Evolutionary conservation across 2,113 vertebrate genomes (phyloP), one percentile per base, ranked within the genome.

Genomic region (Anas platyrhynchos): DNA sequence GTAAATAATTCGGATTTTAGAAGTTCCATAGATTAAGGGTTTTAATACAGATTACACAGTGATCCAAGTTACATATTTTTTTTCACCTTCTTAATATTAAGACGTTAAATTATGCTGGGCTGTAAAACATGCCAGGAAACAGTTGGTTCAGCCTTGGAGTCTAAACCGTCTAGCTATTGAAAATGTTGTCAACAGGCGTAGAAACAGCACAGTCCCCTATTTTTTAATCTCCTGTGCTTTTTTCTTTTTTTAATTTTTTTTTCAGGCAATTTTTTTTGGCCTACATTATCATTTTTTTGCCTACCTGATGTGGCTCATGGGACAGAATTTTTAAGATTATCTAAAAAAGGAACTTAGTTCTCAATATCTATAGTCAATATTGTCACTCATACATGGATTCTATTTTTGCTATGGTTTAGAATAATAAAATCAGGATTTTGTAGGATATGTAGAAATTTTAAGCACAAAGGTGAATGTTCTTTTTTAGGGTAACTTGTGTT

Each of bases 381-480:
- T 68, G 54, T 3, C 58, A 34, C 72, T 75, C 77, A 74, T 52
- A 56, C 55, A 7, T 72, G 43, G 27, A 8, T 79, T 88, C 83
- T 88, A n/a, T 68, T 92, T 93, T 78, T 76, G 75, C n/a, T 72
- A 26, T 34, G 48, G 58, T 85, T 91, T 88, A 72, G 75, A 31
- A 63, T 72, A 75, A 63, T 79, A 88, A 86, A 84, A 75, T 32
- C 2, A 55, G 71, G 67, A 88, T 86, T 90, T 91, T 79, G 41
- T 71, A 48, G 83, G 58, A 71, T 90, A 74, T 75, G 14, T 46
- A 36, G 92, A 74, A 91, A 71, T 91, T 71, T 21, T 52, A 83
- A 88, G 36, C 52, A 38, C 46, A 38, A 34, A 20, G 43, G 66
- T 34, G 52, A 58, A 66, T 91, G 31, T 71, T 71, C 61, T 66